Conservation (phyloP, 2,113 vertebrate species). For the Sinocyclocheilus anshuiensis region DNA sequence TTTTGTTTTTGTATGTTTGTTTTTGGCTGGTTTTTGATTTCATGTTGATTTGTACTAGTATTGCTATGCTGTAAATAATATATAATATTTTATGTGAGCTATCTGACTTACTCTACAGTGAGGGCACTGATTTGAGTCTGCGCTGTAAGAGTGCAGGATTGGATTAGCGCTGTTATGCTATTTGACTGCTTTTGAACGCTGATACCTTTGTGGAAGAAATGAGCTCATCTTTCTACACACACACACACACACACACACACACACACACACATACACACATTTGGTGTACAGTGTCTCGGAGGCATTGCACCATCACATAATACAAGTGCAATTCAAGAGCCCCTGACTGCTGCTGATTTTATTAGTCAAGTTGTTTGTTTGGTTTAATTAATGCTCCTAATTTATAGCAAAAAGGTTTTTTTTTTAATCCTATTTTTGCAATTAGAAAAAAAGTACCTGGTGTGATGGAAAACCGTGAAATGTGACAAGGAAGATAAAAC, state of each 20-base stretch:
- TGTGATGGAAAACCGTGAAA: slow-evolving; percentile 13
- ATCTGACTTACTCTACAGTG: background rate
- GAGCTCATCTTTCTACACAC: slow-evolving; percentile 48
- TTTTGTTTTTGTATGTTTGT: background rate
- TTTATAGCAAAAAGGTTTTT: no score
- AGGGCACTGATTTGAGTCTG: background rate
- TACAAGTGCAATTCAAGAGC: slow-evolving; percentile 28
- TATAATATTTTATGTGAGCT: background rate
- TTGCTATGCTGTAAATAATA: background rate
- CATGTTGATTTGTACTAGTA: background rate
- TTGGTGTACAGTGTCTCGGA: slow-evolving; percentile 49
- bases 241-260: background rate
- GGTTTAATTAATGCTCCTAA: background rate
- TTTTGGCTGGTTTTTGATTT: background rate
- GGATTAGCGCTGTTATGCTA: background rate
- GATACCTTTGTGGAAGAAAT: slow-evolving; percentile 51
- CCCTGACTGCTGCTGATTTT: background rate
- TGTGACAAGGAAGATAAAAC: slow-evolving; percentile 48
- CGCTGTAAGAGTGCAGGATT: background rate
- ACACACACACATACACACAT: background rate
- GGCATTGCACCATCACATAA: slow-evolving; percentile 31
- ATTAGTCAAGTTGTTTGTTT: background rate
- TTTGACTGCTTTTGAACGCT: slow-evolving; percentile 8
- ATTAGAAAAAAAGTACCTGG: background rate
- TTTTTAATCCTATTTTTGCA: no score